Evolutionary conservation across 2,113 vertebrate species (phyloP).

Genomic region (Phoenicopterus ruber): DNA sequence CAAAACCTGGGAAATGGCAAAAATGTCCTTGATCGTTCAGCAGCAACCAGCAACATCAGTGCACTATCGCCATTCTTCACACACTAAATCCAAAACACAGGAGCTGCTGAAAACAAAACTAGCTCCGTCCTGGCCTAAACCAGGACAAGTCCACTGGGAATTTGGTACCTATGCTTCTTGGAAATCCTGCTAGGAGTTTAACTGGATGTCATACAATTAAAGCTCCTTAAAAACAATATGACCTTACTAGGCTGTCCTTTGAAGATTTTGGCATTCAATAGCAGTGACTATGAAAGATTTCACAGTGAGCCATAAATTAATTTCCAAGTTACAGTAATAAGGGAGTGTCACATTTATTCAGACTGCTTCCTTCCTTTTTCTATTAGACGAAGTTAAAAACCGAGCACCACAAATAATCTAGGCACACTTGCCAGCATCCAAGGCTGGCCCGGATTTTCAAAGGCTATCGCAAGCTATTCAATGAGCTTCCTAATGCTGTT

Average conservation of each 20-base stretch:
- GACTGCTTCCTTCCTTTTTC: conserved; percentile 61
- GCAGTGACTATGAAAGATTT: not conserved
- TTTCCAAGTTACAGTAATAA: conserved; percentile 27
- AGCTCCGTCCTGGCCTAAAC: no score
- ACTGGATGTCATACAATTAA: not conserved
- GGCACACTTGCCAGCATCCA: conserved; percentile 2
- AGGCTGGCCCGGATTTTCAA: not conserved
- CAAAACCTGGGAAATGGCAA: no score
- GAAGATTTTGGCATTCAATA: not conserved
- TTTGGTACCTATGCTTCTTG: not conserved
- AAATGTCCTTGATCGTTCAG: no score
- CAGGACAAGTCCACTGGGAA: not conserved
- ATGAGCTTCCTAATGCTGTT: not conserved
- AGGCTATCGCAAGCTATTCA: not conserved
- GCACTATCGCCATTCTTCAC: no score
- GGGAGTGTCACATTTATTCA: conserved; percentile 54
- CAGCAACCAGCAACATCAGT: no score
- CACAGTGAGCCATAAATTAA: not conserved
- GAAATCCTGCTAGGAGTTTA: conserved; percentile 16
- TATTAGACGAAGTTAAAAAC: conserved; percentile 39
- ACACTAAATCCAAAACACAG: no score
- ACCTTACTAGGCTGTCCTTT: not conserved
- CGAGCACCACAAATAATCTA: conserved; percentile 34
- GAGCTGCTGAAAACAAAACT: no score
- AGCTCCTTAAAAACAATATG: not conserved